phyloP scores from a whole-genome alignment of 1,140 invertebrate species.

The Caenorhabditis elegans region WBcel235 BX284604.4:10466501-10467000 shows the following conservation, averaged over 20 bases:
- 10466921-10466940: not conserved
- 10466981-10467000: not conserved
- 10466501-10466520: too few relatives aligned
- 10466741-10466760: slow-evolving; percentile 49
- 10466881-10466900: slow-evolving; percentile 41
- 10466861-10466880: slow-evolving; percentile 42
- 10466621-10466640: slow-evolving; percentile 33
- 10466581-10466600: not conserved
- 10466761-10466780: slow-evolving; percentile 52
- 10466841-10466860: slow-evolving; percentile 54
- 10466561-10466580: too few relatives aligned
- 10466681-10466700: slow-evolving; percentile 24
- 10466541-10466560: too few relatives aligned
- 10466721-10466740: slow-evolving; percentile 51
- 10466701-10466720: slow-evolving; percentile 41
- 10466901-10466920: slow-evolving; percentile 24
- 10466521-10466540: too few relatives aligned
- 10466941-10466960: slow-evolving; percentile 18
- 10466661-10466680: slow-evolving; percentile 47
- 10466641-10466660: slow-evolving; percentile 58
- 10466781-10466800: slow-evolving; percentile 53
- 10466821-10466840: slow-evolving; percentile 52
- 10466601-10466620: slow-evolving; percentile 8
- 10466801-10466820: slow-evolving; percentile 47
- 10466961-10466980: slow-evolving; percentile 2